phyloP scores from a whole-genome alignment of 2,113 vertebrate species.

The Brachionichthys hirsutus region DNA sequence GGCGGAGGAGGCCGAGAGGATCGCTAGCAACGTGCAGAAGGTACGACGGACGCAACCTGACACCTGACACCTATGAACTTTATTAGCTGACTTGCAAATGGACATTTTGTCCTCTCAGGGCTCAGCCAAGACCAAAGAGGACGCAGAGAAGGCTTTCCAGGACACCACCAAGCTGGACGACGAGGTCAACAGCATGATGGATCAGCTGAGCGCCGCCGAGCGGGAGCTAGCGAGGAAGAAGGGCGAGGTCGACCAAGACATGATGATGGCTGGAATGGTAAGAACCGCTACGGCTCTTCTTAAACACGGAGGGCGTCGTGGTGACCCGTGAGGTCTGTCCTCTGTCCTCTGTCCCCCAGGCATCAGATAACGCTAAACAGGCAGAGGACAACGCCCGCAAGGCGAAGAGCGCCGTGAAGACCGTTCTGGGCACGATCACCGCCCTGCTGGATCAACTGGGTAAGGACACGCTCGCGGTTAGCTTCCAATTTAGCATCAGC shows the following conservation, averaged over 20 bases:
- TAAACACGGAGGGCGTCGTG: too few relatives aligned
- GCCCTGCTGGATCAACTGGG: conserved; percentile 87
- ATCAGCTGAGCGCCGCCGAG: conserved; percentile 85
- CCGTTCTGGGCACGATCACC: conserved; percentile 83
- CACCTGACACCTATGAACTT: background rate
- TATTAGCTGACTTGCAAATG: too few relatives aligned
- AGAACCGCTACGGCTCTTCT: background rate
- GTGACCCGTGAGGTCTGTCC: background rate
- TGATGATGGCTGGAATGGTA: conserved; percentile 95
- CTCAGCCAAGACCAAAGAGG: conserved; percentile 83
- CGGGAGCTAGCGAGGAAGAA: conserved; percentile 84
- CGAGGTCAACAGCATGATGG: conserved; percentile 86
- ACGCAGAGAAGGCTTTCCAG: conserved; percentile 87
- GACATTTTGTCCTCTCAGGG: conserved; percentile 71
- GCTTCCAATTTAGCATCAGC: too few relatives aligned
- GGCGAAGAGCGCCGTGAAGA: conserved; percentile 89
- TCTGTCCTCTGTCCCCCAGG: conserved; percentile 68
- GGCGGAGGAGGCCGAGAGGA: conserved; percentile 87
- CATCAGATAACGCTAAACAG: conserved; percentile 88
- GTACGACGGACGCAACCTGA: conserved; percentile 56
- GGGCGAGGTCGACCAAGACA: conserved; percentile 85
- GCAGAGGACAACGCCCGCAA: conserved; percentile 94
- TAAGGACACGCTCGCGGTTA: conserved; percentile 50
- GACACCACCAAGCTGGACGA: conserved; percentile 84
- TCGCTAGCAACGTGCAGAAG: conserved; percentile 86